Percentiles rank a stretch among this genome's conserved stretches.
phyloP scores from a whole-genome alignment of 2,113 vertebrate genomes.

The Sialia sialis region DNA sequence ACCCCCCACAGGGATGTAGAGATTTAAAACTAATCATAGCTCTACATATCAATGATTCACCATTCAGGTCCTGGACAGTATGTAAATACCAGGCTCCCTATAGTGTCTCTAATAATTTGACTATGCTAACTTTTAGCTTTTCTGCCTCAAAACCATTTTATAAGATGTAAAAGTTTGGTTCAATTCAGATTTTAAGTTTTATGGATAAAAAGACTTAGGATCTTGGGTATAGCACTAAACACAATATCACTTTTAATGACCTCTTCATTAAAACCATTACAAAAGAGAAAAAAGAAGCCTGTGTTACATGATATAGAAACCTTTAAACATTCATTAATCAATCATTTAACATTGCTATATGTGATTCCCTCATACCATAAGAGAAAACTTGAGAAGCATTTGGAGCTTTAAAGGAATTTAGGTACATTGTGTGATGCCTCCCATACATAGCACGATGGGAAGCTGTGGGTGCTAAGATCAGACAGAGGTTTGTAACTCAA shows the following conservation, averaged over 20 bases:
- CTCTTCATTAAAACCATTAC: not conserved
- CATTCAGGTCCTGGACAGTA: not conserved
- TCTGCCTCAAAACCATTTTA: not conserved
- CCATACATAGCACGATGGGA: not conserved
- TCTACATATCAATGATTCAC: not conserved
- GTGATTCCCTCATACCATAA: not conserved
- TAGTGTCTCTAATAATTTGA: not conserved
- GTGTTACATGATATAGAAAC: not conserved
- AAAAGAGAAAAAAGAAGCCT: not conserved
- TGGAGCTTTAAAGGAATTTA: not conserved
- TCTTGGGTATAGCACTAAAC: not conserved
- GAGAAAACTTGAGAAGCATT: not conserved
- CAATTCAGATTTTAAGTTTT: not conserved
- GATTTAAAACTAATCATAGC: not conserved
- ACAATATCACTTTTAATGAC: not conserved
- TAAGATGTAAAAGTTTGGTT: not conserved
- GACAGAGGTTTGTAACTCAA: not conserved
- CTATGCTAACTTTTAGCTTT: not conserved
- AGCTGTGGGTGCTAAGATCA: not conserved
- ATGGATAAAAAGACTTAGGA: not conserved
- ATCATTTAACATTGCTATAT: not conserved
- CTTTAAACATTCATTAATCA: not conserved
- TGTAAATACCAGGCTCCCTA: not conserved
- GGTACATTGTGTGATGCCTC: not conserved
- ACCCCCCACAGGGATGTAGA: not conserved